A percentile compares a stretch with the other conserved stretches of the same genome.
phyloP scores from a whole-genome alignment of 2,888 invertebrate species.

The Argyresthia albistria region DNA sequence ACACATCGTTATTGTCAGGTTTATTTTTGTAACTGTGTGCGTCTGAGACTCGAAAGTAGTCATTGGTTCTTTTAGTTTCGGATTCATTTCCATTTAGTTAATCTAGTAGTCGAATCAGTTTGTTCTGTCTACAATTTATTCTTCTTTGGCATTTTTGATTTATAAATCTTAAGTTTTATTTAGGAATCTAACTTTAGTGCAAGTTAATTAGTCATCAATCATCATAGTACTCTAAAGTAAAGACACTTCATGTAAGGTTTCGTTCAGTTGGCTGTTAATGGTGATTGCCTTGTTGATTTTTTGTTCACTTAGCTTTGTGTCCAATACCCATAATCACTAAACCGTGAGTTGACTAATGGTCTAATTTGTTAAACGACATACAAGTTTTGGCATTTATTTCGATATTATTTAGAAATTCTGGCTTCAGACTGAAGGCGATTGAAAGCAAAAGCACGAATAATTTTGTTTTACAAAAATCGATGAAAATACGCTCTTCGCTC shows the following conservation, averaged over 20 bases:
- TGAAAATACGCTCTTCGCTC: no score
- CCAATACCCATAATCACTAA: not conserved
- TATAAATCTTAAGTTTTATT: not conserved
- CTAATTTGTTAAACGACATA: not conserved
- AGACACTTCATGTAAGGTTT: not conserved
- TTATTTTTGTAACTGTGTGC: conserved; percentile 37
- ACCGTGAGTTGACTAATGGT: not conserved
- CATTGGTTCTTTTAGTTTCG: not conserved
- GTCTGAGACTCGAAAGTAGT: conserved; percentile 1
- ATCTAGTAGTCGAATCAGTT: not conserved
- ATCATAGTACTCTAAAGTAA: not conserved
- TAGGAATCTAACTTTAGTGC: not conserved
- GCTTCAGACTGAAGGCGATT: no score
- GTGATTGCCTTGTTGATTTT: conserved; percentile 2
- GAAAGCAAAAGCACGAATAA: no score
- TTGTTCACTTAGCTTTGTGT: not conserved
- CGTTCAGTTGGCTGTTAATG: not conserved
- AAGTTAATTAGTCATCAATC: conserved; percentile 1
- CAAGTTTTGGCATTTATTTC: no score
- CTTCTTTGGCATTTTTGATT: not conserved
- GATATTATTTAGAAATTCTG: no score
- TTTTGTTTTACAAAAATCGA: not conserved
- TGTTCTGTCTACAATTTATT: not conserved
- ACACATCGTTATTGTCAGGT: conserved; percentile 41
- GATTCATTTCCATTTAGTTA: not conserved